Conservation (phyloP, 2,888 invertebrate genomes). For the Linyphia triangularis region DNA sequence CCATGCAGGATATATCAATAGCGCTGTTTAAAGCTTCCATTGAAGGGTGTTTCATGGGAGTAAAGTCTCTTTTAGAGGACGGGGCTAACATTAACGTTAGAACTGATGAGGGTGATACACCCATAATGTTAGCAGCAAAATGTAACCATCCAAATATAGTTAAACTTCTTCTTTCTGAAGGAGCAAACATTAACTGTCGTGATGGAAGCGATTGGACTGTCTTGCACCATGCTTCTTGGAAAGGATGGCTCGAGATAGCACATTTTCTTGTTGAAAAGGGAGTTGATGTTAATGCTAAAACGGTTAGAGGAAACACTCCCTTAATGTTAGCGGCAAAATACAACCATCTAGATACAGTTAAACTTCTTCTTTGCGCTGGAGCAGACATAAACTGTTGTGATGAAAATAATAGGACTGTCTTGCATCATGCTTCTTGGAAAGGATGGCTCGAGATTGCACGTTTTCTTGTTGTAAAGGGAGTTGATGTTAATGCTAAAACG, state of each 20-base stretch:
- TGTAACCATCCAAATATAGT: too few relatives aligned
- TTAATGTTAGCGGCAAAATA: slow-evolving; percentile 87
- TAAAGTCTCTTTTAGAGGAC: too few relatives aligned
- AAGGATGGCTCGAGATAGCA: slow-evolving; percentile 81
- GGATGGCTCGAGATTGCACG: slow-evolving; percentile 83
- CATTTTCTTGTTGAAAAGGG: slow-evolving; percentile 88
- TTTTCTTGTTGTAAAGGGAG: slow-evolving; percentile 87
- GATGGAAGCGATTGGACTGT: not conserved
- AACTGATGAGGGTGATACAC: too few relatives aligned
- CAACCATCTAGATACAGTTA: not conserved
- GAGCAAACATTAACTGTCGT: not conserved
- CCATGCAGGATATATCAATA: too few relatives aligned
- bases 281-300: slow-evolving; percentile 89
- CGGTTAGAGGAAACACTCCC: slow-evolving; percentile 92
- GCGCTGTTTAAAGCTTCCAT: too few relatives aligned
- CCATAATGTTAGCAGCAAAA: too few relatives aligned
- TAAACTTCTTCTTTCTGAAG: too few relatives aligned
- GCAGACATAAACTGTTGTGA: not conserved
- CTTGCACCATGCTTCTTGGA: not conserved
- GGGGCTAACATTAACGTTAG: too few relatives aligned
- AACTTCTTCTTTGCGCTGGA: not conserved
- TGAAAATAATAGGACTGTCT: too few relatives aligned
- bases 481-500: slow-evolving; percentile 89
- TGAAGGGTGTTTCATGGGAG: too few relatives aligned
- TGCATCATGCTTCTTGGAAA: not conserved